Base-by-base conservation (phyloP, 2,797 vertebrate genomes). In the Sus cebifrons region DNA sequence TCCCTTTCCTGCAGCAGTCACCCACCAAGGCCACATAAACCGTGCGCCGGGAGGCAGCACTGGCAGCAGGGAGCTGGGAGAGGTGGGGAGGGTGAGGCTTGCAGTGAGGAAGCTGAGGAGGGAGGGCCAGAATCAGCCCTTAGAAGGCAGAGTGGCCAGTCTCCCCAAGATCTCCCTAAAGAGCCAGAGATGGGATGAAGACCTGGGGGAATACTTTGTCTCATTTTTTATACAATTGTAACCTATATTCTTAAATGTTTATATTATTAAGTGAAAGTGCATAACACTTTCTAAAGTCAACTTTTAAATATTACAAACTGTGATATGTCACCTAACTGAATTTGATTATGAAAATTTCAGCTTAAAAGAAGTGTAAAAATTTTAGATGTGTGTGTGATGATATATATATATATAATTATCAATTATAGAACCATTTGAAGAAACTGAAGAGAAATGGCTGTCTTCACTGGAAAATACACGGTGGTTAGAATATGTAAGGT, bases 401-500 rank as follows among this genome's bases (percentile, higher is more conserved):
- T 86, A 2, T 79, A 2, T 62, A 9, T 67, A 2, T 56, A 52
- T 52, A 5, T 68, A 25, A 15, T 36, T 20, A 62, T 29, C 89
- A 86, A 27, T 97, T 98, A 52, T 97, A 99, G 99, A 99, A 96
- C 99, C 99, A 52, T 99, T 99, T 98, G 99, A 99, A 98, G 99
- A 99, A 98, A 99, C 99, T 0, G 99, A 99, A 95, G 99, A 99
- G 97, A 99, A 99, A 96, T 99, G 99, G 99, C 97, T 99, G 18
- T 99, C 99, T 5, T 99, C 99, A 3, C 98, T 99, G 96, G 99
- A 99, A 94, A 99, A 97, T 98, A 99, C 99, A 20, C 99, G 97
- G 81, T 99, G 99, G 99, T 98, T 99, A 77, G 99, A 99, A 95
- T 99, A 99, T 18, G 97, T 99, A 94, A 99, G 99, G 99, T 99